Percentiles rank a stretch among this genome's conserved stretches.
These are phyloP conservation scores for Thalpophila matura DNA, from an alignment of 2,888 invertebrate species.

Conservation along the genomic window DNA sequence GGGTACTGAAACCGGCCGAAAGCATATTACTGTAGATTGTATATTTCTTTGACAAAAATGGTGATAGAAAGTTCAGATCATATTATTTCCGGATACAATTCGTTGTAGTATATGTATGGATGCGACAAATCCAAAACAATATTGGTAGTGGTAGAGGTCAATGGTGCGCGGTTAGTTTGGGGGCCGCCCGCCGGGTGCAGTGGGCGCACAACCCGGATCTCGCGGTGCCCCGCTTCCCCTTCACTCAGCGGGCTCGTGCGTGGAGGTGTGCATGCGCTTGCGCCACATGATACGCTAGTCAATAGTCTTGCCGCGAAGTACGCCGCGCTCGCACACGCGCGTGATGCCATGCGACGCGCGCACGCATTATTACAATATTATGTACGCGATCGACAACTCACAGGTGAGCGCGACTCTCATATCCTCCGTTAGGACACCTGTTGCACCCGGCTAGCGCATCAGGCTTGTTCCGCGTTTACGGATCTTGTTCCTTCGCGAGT, in stretches of 20 bases:
- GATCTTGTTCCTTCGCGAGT: constrained; percentile 68
- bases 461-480: constrained; percentile 63
- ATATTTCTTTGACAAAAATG: constrained; percentile 25
- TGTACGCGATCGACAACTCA: constrained; percentile 88
- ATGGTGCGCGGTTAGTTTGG: constrained; percentile 79
- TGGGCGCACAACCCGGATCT: constrained; percentile 90
- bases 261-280: constrained; percentile 79
- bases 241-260: constrained; percentile 85
- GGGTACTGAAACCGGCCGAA: too few species aligned
- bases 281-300: constrained; percentile 67
- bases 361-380: constrained; percentile 83
- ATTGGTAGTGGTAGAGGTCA: constrained; percentile 81
- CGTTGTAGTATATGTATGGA: constrained; percentile 60
- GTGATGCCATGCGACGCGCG: constrained; percentile 80
- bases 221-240: constrained; percentile 88
- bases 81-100: constrained; percentile 58
- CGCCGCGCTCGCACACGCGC: constrained; percentile 79
- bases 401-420: constrained; percentile 86
- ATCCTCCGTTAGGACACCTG: constrained; percentile 65
- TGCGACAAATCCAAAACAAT: constrained; percentile 70
- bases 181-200: constrained; percentile 84
- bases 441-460: constrained; percentile 48
- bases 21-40: constrained; percentile 13
- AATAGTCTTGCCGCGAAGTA: constrained; percentile 85
- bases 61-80: constrained; percentile 54